Conservation (phyloP, 2,113 vertebrate species). For the Sminthopsis crassicaudata region DNA sequence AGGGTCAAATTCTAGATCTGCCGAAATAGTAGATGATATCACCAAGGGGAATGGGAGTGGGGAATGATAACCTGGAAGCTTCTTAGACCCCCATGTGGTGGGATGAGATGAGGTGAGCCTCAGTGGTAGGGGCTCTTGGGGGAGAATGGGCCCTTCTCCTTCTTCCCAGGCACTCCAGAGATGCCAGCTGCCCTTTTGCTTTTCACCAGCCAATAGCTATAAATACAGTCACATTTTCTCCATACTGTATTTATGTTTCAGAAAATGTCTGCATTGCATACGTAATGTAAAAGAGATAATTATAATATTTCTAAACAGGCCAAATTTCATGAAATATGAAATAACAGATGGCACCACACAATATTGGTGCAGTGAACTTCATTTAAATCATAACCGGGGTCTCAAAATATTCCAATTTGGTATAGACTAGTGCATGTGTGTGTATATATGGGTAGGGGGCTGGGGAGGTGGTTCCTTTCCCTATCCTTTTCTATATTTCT, state of each 20-base stretch:
- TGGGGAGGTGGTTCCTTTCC: slow-evolving; percentile 19
- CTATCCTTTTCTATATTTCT: slow-evolving; percentile 25
- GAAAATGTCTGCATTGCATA: slow-evolving; percentile 83
- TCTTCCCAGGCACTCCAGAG: accelerated
- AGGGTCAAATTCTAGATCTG: background rate
- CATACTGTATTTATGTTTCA: slow-evolving; percentile 81
- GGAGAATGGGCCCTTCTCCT: background rate
- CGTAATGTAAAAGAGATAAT: slow-evolving; percentile 86
- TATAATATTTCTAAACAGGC: slow-evolving; percentile 85
- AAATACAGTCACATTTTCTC: slow-evolving; percentile 81
- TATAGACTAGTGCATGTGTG: slow-evolving; percentile 33
- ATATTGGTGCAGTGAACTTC: slow-evolving; percentile 85
- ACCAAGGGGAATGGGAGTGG: background rate
- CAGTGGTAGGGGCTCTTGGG: background rate
- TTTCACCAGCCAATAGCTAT: slow-evolving; percentile 69
- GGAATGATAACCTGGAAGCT: background rate
- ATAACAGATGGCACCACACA: slow-evolving; percentile 87
- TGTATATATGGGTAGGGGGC: background rate
- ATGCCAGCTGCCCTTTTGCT: slow-evolving; percentile 76
- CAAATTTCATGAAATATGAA: slow-evolving; percentile 85
- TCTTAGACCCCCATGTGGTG: background rate
- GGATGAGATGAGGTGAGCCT: background rate
- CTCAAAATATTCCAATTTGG: slow-evolving; percentile 61
- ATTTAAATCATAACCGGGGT: slow-evolving; percentile 74
- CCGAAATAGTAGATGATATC: background rate